Base-by-base conservation (phyloP, 2,888 invertebrate species). In the Aquatica leii region DNA sequence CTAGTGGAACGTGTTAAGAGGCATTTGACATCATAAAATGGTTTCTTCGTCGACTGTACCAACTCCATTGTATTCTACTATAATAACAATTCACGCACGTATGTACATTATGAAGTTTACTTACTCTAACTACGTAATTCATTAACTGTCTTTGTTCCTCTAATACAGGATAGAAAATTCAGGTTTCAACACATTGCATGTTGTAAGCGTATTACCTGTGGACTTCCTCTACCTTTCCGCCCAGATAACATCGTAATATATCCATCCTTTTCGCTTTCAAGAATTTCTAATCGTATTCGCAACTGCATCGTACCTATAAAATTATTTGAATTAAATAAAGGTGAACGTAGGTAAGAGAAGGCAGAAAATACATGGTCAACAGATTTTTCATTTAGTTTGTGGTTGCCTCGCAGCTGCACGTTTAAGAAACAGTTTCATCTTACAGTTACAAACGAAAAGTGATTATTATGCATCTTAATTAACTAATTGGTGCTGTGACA, bases 351-450 rank as follows among this genome's bases (percentile, higher is more conserved):
- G 61, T 63, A 66, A 69, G 64, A 69, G 71, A 67, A 70, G 65
- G 60, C 62, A 62, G 62, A 67, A 71, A 71, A 68, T 73, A 73
- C 74, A 73, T 73, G 74, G 74, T 71, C 73, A 73, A 73, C 69
- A 73, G 69, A 69, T 71, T 71, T 65, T 73, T 71, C 70, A 69
- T 62, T 70, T 68, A 71, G 66, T 69, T 34, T 46, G 46, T 46
- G 46, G 58, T 68, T 59, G 65, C 53, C 60, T 56, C 56, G 68
- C 73, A 70, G 72, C 71, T 70, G 73, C 68, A 68, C 57, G 57
- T 62, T 64, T 61, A 71, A 54, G 59, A 61, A 37, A 37, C 12
- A 37, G n/a, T 59, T 51, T 37, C 20, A 8, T 43, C 43, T n/a
- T 57, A 58, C 62, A 50, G 59, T 63, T 62, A 63, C 17, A 49